Conservation (phyloP, 2,888 invertebrate genomes). For the Antheraea assamensis region DNA sequence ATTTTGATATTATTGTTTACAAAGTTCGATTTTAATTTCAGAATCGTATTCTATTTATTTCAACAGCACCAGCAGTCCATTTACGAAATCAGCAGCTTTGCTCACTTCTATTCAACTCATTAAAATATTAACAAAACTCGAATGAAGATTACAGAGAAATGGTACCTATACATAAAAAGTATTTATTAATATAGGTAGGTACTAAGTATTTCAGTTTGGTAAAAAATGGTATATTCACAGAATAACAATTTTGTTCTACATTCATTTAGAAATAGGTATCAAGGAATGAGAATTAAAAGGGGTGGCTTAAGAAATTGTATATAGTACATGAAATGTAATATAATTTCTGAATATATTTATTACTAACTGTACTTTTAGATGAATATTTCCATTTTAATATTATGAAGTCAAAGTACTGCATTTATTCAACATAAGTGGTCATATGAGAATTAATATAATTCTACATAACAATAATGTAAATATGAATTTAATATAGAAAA, state of each 20-base stretch:
- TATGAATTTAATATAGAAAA: not conserved
- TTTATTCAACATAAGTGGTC: not conserved
- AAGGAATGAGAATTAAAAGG: not conserved
- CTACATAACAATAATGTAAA: no score
- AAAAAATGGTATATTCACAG: no score
- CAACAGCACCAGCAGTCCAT: no score
- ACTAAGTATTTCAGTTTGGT: no score
- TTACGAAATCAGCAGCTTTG: not conserved
- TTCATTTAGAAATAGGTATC: not conserved
- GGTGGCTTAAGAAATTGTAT: not conserved
- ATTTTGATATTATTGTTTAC: not conserved
- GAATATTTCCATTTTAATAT: not conserved
- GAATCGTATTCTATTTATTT: not conserved
- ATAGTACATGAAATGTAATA: not conserved
- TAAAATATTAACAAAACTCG: no score
- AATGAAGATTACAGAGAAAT: no score
- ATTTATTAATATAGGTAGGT: no score
- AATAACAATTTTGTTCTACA: no score
- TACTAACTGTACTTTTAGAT: not conserved
- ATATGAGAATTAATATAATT: no score
- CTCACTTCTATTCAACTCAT: no score
- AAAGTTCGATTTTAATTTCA: conserved; percentile 2
- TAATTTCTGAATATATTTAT: no score
- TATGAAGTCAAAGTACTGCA: not conserved
- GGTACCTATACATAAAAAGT: no score